These are phyloP conservation scores for Stenoptilia bipunctidactyla DNA, from an alignment of 2,888 invertebrate genomes.

Conservation along the genomic window DNA sequence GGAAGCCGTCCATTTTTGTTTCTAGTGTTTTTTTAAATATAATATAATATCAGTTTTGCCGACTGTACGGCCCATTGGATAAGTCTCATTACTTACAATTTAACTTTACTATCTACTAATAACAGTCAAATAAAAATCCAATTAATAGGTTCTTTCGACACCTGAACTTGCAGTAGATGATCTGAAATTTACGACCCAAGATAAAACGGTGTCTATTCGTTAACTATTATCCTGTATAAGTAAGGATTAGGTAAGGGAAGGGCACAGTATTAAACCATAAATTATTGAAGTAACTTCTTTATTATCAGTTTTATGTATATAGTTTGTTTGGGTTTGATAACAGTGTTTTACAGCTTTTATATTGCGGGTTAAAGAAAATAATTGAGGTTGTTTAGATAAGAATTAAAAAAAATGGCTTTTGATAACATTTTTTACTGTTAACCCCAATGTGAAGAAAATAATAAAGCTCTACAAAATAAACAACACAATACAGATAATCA, in stretches of 20 bases:
- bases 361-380: conserved; percentile 35
- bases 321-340: conserved; percentile 32
- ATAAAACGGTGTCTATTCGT: conserved; percentile 65
- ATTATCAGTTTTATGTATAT: conserved; percentile 41
- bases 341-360: conserved; percentile 49
- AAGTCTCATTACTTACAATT: too few species aligned
- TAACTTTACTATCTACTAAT: conserved; percentile 12
- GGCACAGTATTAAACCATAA: conserved; percentile 45
- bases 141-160: conserved; percentile 51
- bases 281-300: conserved; percentile 50
- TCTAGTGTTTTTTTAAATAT: too few species aligned
- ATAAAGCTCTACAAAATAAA: too few species aligned
- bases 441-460: too few species aligned
- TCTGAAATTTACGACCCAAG: conserved; percentile 46
- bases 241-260: conserved; percentile 49
- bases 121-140: conserved; percentile 39
- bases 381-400: conserved; percentile 29
- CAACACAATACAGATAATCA: too few species aligned
- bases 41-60: too few species aligned
- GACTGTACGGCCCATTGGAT: too few species aligned
- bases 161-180: conserved; percentile 22
- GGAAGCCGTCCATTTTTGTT: too few species aligned
- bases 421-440: conserved; percentile 6
- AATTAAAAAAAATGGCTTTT: conserved; percentile 18
- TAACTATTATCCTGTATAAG: conserved; percentile 68